A percentile compares a stretch with the other conserved stretches of the same genome.
These are phyloP conservation scores for Sturmia bella DNA, from an alignment of 2,888 invertebrate species.

Conservation along the genomic window DNA sequence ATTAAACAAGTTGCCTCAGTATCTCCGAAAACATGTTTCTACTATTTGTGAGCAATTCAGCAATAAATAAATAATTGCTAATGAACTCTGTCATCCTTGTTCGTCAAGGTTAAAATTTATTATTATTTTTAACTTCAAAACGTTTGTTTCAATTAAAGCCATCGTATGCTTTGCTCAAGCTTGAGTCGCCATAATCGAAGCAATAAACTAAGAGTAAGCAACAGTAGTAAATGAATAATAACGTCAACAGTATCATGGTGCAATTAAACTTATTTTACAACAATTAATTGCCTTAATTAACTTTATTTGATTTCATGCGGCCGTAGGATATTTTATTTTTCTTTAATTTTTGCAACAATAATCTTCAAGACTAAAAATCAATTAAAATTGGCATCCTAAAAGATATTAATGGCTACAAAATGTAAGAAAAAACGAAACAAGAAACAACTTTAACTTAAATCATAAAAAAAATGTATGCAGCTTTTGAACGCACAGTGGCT, in stretches of 20 bases:
- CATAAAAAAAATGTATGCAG: constrained; percentile 49
- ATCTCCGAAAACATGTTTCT: too few species aligned
- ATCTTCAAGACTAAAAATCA: constrained; percentile 79
- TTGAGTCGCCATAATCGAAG: constrained; percentile 10
- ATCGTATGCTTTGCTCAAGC: constrained; percentile 2
- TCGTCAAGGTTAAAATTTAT: constrained; percentile 49
- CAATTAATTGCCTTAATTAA: constrained; percentile 69
- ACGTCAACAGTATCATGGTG: constrained; percentile 40
- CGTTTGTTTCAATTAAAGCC: constrained; percentile 21
- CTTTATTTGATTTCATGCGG: constrained; percentile 67
- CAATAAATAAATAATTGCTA: constrained; percentile 21
- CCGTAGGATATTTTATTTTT: constrained; percentile 33
- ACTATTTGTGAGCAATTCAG: background rate
- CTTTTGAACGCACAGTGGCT: constrained; percentile 36
- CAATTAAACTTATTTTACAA: constrained; percentile 67
- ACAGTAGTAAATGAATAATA: constrained; percentile 11
- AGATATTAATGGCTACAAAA: constrained; percentile 37
- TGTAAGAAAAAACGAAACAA: background rate
- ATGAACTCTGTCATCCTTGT: constrained; percentile 53
- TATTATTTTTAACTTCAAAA: background rate
- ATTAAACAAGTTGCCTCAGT: too few species aligned
- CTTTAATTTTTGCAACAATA: constrained; percentile 31
- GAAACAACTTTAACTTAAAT: constrained; percentile 22
- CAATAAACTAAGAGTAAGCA: constrained; percentile 15
- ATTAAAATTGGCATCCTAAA: constrained; percentile 78